Evolutionary conservation across 2,797 vertebrate genomes (phyloP).

Genomic region (Thalassophryne amazonica): DNA sequence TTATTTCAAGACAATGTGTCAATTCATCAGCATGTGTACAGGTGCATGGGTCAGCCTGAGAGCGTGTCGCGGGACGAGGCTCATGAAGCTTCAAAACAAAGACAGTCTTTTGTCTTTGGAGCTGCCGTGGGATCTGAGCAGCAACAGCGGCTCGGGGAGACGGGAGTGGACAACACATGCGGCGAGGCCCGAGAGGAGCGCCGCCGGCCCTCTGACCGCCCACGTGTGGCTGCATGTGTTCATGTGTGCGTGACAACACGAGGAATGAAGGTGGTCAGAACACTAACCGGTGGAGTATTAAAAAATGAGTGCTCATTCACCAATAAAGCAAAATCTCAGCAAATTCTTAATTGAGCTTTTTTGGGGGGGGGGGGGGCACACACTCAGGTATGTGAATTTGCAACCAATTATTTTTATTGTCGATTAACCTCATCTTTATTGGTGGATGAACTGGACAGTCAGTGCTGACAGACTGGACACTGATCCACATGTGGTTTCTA

Average conservation of each 20-base stretch:
- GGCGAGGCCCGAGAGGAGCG: conserved; percentile 43
- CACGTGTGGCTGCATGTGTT: conserved; percentile 34
- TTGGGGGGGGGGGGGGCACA: no score
- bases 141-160: conserved; percentile 43
- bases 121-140: conserved; percentile 48
- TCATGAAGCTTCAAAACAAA: conserved; percentile 52
- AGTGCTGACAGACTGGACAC: no score
- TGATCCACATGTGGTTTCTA: no score
- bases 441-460: no score
- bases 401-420: no score
- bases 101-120: conserved; percentile 52
- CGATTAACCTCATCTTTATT: no score
- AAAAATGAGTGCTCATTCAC: conserved; percentile 43
- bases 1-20: conserved; percentile 42
- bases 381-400: no score
- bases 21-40: conserved; percentile 56
- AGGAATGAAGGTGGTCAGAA: no score
- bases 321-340: no score
- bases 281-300: no score
- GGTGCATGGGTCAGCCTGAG: conserved; percentile 51
- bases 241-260: background rate
- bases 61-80: conserved; percentile 31
- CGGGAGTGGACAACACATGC: conserved; percentile 56
- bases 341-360: no score
- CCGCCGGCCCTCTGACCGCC: conserved; percentile 47